Conservation (phyloP, 2,113 vertebrate species). For the Aegithalos caudatus region DNA sequence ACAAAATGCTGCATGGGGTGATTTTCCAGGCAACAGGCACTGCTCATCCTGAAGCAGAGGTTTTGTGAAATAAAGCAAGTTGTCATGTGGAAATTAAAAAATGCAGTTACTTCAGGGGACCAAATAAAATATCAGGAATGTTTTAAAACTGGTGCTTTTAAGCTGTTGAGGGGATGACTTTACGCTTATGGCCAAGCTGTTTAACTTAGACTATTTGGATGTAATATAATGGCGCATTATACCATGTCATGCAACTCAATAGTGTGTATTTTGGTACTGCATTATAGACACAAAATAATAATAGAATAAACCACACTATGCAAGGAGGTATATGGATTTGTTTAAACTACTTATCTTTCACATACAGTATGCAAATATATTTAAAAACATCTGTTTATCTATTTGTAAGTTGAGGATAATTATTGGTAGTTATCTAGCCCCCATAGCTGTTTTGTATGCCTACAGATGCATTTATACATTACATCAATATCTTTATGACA, state of each 20-base stretch:
- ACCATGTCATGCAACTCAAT: not conserved
- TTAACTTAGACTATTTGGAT: not conserved
- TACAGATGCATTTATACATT: not conserved
- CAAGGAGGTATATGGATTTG: not conserved
- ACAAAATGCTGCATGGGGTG: not conserved
- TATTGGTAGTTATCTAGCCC: not conserved
- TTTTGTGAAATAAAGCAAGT: conserved; percentile 9
- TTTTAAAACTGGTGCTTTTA: not conserved
- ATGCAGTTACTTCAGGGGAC: not conserved
- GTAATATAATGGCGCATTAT: not conserved
- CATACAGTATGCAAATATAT: not conserved
- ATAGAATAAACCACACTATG: not conserved
- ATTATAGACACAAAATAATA: not conserved
- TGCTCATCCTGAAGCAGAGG: not conserved
- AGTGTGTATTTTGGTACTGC: not conserved
- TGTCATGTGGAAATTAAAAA: not conserved
- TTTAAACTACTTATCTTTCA: not conserved
- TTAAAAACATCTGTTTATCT: not conserved
- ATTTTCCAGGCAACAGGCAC: not conserved
- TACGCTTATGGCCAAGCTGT: not conserved
- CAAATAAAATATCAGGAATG: not conserved
- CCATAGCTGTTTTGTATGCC: not conserved
- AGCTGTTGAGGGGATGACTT: not conserved
- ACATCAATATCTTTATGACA: not conserved
- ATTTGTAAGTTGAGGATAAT: not conserved